These are phyloP conservation scores for Chaenodraco wilsoni DNA, from an alignment of 2,797 vertebrate species.

Conservation along the genomic window DNA sequence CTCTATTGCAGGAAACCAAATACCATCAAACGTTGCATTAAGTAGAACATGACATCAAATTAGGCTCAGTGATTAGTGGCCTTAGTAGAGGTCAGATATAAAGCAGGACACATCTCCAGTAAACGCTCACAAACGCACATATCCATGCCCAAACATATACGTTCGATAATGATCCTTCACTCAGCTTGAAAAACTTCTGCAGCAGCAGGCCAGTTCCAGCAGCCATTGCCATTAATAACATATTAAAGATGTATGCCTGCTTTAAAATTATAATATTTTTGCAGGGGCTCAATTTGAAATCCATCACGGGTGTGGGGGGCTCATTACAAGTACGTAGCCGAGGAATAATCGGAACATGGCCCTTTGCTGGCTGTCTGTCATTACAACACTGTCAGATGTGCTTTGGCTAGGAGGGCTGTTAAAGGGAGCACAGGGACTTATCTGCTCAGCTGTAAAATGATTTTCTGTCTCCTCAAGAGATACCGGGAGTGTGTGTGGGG, in stretches of 20 bases:
- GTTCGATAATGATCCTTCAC: conserved; percentile 65
- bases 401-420: conserved; percentile 63
- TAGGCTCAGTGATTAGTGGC: conserved; percentile 55
- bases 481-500: conserved; percentile 59
- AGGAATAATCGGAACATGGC: conserved; percentile 70
- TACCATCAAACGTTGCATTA: conserved; percentile 36
- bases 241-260: conserved; percentile 67
- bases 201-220: conserved; percentile 45
- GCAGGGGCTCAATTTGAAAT: conserved; percentile 72
- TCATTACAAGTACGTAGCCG: conserved; percentile 68
- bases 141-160: conserved; percentile 46
- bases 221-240: conserved; percentile 68
- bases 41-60: conserved; percentile 54
- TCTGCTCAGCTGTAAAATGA: conserved; percentile 84
- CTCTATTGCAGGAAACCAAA: conserved; percentile 12
- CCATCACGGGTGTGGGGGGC: conserved; percentile 56
- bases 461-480: conserved; percentile 81
- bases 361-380: conserved; percentile 74
- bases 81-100: conserved; percentile 32
- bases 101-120: conserved; percentile 32
- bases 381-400: conserved; percentile 74
- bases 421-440: conserved; percentile 78
- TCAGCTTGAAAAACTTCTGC: conserved; percentile 67
- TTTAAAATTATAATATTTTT: conserved; percentile 73
- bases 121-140: conserved; percentile 34